Base-by-base conservation (phyloP, 2,113 vertebrate genomes). In the Pimephales promelas region DNA sequence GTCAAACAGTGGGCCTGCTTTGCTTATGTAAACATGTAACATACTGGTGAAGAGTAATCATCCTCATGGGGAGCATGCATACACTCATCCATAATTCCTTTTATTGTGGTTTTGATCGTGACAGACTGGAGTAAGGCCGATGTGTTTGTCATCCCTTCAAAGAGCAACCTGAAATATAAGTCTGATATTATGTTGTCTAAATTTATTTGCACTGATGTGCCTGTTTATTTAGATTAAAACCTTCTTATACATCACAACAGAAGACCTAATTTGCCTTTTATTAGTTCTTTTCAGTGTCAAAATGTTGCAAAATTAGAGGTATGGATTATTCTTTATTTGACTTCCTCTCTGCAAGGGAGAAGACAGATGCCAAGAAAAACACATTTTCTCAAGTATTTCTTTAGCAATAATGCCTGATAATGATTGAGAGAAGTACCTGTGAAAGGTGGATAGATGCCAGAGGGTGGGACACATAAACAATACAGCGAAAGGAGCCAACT, bases 401-500 rank as follows among this genome's bases (percentile, higher is more conserved):
- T 56, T 54, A 77, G 22, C 11, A 81, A 85, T 85, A 74, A 43
- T 79, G 72, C 72, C 74, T 83, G n/a, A 43, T 43, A 83, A 76
- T 81, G 16, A 79, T n/a, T 52, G 31, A 80, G 62, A 80, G 49
- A 80, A 85, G 83, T 84, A 85, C 75, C 86, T 83, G 83, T 83
- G 61, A 85, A 75, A 66, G 43, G 34, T 85, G 86, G 79, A 71
- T 11, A 18, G 34, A 68, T 6, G 75, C 82, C 85, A 84, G 66
- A 31, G 34, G 16, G 24, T 11, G 72, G 70, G 22, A 52, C 40
- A 71, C 62, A 36, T 80, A 47, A 85, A 72, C 77, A 73, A 59
- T 36, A 36, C 62, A 34, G 71, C 4, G 24, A 31, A 74, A 40
- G 34, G 49, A 52, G 52, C 36, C 71, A 75, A 73, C 22, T 73